Evolutionary conservation across 2,888 invertebrate species (phyloP).

Genomic region (Hirtodrosophila duncani): DNA sequence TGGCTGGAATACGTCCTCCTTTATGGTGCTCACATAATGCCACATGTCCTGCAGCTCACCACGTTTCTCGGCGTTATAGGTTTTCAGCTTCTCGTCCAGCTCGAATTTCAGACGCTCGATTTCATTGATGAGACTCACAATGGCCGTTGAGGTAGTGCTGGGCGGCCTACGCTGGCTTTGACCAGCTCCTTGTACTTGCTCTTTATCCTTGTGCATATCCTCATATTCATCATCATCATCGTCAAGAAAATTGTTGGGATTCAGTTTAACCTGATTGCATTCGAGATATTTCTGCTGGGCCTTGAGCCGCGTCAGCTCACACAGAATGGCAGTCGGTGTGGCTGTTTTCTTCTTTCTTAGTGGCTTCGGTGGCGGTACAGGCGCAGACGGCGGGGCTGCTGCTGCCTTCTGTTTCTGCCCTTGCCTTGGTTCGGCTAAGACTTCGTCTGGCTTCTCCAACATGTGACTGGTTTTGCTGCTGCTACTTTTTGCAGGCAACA

Average conservation of each 20-base stretch:
- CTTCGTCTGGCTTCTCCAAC: constrained; percentile 22
- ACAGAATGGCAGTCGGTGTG: constrained; percentile 70
- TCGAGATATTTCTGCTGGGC: constrained; percentile 78
- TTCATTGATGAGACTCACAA: constrained; percentile 55
- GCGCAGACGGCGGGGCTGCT: constrained; percentile 1
- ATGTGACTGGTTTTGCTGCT: constrained; percentile 34
- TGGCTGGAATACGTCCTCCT: constrained; percentile 63
- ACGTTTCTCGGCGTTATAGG: constrained; percentile 50
- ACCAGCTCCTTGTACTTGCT: neutral
- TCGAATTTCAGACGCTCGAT: constrained; percentile 69
- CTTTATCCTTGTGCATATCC: neutral
- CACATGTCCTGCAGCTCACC: constrained; percentile 73
- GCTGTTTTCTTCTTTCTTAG: constrained; percentile 23
- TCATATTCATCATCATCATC: constrained; percentile 26
- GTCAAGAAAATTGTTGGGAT: constrained; percentile 64
- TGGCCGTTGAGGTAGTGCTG: constrained; percentile 13
- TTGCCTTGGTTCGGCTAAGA: constrained; percentile 1
- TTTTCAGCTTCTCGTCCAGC: constrained; percentile 53
- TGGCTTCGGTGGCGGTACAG: constrained; percentile 37
- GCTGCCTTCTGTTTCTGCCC: neutral
- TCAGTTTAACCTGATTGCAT: constrained; percentile 75
- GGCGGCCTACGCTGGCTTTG: neutral
- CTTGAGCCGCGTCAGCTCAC: constrained; percentile 76
- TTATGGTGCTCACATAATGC: constrained; percentile 65
- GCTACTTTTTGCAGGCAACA: constrained; percentile 5